Evolutionary conservation across 2,797 vertebrate species (phyloP).

Genomic region (Diplodus sargus): DNA sequence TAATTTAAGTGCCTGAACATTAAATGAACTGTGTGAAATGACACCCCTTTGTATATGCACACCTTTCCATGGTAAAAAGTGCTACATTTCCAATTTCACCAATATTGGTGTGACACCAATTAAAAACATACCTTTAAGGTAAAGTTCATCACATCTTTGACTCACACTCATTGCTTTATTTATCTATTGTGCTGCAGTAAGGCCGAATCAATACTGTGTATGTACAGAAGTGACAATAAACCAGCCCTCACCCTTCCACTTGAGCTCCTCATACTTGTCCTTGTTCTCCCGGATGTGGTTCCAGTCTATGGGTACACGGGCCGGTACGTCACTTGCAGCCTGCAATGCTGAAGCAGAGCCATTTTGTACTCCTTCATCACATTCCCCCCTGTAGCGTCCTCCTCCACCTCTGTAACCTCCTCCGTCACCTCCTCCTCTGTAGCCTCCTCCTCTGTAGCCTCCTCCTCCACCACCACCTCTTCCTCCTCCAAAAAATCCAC

Average conservation of each 20-base stretch:
- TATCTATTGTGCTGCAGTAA: neutral
- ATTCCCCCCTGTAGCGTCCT: neutral
- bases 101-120: neutral
- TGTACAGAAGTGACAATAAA: neutral
- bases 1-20: neutral
- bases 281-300: constrained; percentile 87
- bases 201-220: neutral
- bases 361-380: neutral
- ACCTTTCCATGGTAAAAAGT: neutral
- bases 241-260: constrained; percentile 90
- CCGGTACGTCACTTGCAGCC: constrained; percentile 23
- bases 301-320: constrained; percentile 87
- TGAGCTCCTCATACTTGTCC: constrained; percentile 89
- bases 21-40: neutral
- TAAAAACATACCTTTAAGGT: neutral
- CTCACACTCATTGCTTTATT: neutral
- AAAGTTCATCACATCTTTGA: neutral
- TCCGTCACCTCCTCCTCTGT: no score
- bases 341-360: constrained; percentile 52
- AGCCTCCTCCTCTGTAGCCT: neutral
- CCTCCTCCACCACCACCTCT: neutral
- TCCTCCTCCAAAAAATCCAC: constrained; percentile 1
- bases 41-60: neutral
- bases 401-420: neutral
- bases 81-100: no score